phyloP scores from a whole-genome alignment of 2,888 invertebrate species.

The Anoncus sp. region DNA sequence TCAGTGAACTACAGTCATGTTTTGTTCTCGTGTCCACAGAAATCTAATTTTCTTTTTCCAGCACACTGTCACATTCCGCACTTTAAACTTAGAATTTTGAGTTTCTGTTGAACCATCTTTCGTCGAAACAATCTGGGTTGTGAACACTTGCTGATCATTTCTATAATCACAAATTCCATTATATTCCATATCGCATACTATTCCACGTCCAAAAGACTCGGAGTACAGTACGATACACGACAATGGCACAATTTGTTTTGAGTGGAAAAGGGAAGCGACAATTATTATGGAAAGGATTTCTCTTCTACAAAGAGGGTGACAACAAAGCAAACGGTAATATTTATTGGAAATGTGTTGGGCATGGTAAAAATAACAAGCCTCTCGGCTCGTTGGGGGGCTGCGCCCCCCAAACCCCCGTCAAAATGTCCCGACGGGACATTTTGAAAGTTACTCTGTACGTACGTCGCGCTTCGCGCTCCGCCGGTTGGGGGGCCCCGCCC shows the following conservation, averaged over 20 bases:
- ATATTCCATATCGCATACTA: background rate
- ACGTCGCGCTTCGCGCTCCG: too few species aligned
- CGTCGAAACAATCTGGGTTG: background rate
- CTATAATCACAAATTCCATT: background rate
- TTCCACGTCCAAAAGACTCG: background rate
- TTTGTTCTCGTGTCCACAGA: too few species aligned
- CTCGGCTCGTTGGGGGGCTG: too few species aligned
- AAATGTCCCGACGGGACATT: too few species aligned
- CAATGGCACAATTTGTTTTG: slow-evolving; percentile 6
- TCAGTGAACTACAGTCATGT: too few species aligned
- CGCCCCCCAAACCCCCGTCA: too few species aligned
- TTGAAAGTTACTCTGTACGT: too few species aligned
- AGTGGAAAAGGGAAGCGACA: slow-evolving; percentile 1
- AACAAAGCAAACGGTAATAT: background rate
- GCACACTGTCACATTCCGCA: background rate
- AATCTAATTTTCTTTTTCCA: background rate
- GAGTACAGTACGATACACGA: background rate
- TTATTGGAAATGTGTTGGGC: slow-evolving; percentile 9
- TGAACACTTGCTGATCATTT: background rate
- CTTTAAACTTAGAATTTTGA: background rate
- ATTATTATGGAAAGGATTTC: slow-evolving; percentile 7
- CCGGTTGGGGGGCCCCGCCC: too few species aligned
- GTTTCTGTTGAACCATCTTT: slow-evolving; percentile 1
- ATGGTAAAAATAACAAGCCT: too few species aligned
- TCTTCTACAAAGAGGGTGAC: background rate